Base-by-base conservation (phyloP, 2,113 vertebrate species). In the Halichoerus grypus region DNA sequence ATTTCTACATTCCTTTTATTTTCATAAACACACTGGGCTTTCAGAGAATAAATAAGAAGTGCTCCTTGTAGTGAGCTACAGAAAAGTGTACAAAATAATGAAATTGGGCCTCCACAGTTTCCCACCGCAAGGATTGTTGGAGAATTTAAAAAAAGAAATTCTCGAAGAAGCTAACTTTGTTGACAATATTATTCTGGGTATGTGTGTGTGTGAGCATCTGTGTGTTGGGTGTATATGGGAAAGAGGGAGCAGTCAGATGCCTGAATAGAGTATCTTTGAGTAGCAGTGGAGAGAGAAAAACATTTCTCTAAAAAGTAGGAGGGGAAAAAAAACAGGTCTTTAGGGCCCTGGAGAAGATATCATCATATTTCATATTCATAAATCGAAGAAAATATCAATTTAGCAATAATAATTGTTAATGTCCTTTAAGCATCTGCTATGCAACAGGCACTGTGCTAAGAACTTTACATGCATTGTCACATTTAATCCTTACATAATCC, bases 301-400 rank as follows among this genome's bases (percentile, higher is more conserved):
- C 0, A 77, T 81, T 61, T 96, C 16, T 88, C 28, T 51, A 76
- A 71, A 46, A 89, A 65, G 0, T 26, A 79, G 49, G 26, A 22
- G 26, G 22, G 10, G 28, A 33, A 18, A 42, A 72, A 89, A 36
- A 91, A 36, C 49, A 65, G 13, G 12, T 42, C 15, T 91, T 71
- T 3, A 61, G 4, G 1, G 19, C 84, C n/a, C 51, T 69, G 21
- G 28, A 42, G 1, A 49, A 7, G 36, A 24, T 18, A 81, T 55
- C 18, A 55, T 74, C 19, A 61, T 77, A 83, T 61, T 94, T 91
- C 18, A 80, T 42, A 42, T 61, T 91, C 24, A 82, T 65, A 76
- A 93, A 31, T 82, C 21, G 93, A 74, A 22, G 22, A 88, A 95
- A 94, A 94, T 74, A 74, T 9, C 28, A 90, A 51, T n/a, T 92